Percentiles rank a stretch among this genome's conserved stretches.
Conservation (phyloP, 2,888 invertebrate species). For the Zonitis immaculata region DNA sequence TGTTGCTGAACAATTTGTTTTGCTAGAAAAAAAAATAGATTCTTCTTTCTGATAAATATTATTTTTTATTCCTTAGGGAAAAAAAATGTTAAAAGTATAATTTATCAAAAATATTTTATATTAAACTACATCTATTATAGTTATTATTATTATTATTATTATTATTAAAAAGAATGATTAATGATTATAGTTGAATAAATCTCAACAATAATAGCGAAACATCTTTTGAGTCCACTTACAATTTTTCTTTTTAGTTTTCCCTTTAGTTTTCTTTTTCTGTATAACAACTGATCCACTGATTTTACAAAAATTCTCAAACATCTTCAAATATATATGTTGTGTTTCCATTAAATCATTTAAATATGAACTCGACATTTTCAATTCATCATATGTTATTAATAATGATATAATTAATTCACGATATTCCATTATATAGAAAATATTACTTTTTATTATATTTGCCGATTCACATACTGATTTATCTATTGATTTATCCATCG, state of each 20-base stretch:
- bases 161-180: conserved; percentile 6
- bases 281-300: conserved; percentile 62
- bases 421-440: conserved; percentile 92
- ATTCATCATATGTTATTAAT: conserved; percentile 76
- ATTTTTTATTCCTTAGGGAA: too few species aligned
- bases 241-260: conserved; percentile 51
- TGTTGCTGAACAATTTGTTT: conserved; percentile 10
- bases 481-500: conserved; percentile 75
- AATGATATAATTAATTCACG: conserved; percentile 82
- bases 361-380: conserved; percentile 78
- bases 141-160: conserved; percentile 5
- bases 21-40: conserved; percentile 25
- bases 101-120: too few species aligned
- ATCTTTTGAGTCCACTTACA: conserved; percentile 28
- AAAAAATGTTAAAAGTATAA: too few species aligned
- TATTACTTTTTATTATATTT: conserved; percentile 82
- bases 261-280: conserved; percentile 54
- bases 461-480: conserved; percentile 70
- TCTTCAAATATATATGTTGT: conserved; percentile 84
- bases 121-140: too few species aligned
- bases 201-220: conserved; percentile 6
- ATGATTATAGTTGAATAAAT: conserved; percentile 1
- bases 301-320: conserved; percentile 73
- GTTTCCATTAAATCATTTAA: conserved; percentile 85
- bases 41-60: conserved; percentile 13